These are phyloP conservation scores for Apeltes quadracus DNA, from an alignment of 2,113 vertebrate species.

Conservation along the genomic window DNA sequence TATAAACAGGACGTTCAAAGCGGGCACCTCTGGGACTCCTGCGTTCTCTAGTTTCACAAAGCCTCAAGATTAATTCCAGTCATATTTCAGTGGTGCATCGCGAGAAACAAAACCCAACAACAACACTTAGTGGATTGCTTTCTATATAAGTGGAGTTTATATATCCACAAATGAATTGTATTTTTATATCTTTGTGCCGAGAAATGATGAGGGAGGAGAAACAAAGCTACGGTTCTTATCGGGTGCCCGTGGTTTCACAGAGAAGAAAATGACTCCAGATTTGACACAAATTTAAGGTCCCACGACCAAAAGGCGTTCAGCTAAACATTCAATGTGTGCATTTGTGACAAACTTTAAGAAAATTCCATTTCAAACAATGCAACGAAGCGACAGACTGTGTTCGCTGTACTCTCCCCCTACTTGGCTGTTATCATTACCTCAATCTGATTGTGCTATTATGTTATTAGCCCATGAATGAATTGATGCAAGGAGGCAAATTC, in stretches of 20 bases:
- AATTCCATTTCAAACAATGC: not conserved
- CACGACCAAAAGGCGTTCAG: not conserved
- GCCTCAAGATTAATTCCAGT: conserved; percentile 53
- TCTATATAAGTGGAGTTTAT: conserved; percentile 29
- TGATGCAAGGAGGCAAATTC: not conserved
- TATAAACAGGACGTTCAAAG: conserved; percentile 41
- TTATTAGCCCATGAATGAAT: not conserved
- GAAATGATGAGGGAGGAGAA: not conserved
- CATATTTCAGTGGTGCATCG: conserved; percentile 26
- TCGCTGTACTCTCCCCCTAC: not conserved
- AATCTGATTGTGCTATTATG: not conserved
- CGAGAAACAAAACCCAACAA: conserved; percentile 38
- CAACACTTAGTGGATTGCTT: conserved; percentile 18
- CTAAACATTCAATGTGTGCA: not conserved
- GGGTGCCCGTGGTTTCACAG: not conserved
- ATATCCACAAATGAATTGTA: not conserved
- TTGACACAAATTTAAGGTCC: not conserved
- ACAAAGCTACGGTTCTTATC: not conserved
- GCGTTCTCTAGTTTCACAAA: conserved; percentile 28
- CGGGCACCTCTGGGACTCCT: conserved; percentile 35
- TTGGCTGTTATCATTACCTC: not conserved
- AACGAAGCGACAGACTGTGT: not conserved
- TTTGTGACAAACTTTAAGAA: not conserved
- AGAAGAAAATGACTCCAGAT: not conserved
- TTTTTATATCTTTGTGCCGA: not conserved